A percentile compares a stretch with the other conserved stretches of the same genome.
Conservation (phyloP, 1,140 invertebrate species). For the Littorina saxatilis region DNA sequence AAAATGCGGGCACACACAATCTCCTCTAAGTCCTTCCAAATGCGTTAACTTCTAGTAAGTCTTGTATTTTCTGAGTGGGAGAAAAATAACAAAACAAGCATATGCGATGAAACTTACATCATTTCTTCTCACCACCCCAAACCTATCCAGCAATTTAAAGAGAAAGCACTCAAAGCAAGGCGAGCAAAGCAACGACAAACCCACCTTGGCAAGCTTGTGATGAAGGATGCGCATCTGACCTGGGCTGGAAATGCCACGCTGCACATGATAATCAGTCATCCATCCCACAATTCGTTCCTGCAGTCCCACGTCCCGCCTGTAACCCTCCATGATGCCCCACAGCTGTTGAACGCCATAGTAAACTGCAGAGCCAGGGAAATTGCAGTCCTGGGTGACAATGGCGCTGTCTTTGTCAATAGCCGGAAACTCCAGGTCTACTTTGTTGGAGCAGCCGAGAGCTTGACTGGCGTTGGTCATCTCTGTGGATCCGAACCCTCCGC, state of each 20-base stretch:
- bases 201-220: conserved; percentile 26
- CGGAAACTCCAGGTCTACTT: conserved; percentile 41
- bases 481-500: conserved; percentile 46
- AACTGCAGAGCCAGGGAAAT: conserved; percentile 47
- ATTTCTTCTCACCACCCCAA: too few relatives aligned
- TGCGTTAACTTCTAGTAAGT: too few relatives aligned
- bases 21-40: too few relatives aligned
- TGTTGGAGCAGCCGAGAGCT: conserved; percentile 22
- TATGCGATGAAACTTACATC: too few relatives aligned
- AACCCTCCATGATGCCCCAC: conserved; percentile 23
- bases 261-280: conserved; percentile 56
- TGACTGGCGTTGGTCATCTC: conserved; percentile 18
- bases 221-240: conserved; percentile 43
- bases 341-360: conserved; percentile 46
- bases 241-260: conserved; percentile 53
- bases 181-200: too few relatives aligned
- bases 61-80: too few relatives aligned
- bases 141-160: too few relatives aligned
- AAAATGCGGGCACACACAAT: too few relatives aligned
- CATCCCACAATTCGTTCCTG: conserved; percentile 46
- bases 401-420: background rate
- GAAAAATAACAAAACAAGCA: too few relatives aligned
- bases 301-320: conserved; percentile 6
- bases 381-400: conserved; percentile 36
- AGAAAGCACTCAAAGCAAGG: too few relatives aligned